phyloP scores from a whole-genome alignment of 2,888 invertebrate species.

The Deroplatys truncata region DNA sequence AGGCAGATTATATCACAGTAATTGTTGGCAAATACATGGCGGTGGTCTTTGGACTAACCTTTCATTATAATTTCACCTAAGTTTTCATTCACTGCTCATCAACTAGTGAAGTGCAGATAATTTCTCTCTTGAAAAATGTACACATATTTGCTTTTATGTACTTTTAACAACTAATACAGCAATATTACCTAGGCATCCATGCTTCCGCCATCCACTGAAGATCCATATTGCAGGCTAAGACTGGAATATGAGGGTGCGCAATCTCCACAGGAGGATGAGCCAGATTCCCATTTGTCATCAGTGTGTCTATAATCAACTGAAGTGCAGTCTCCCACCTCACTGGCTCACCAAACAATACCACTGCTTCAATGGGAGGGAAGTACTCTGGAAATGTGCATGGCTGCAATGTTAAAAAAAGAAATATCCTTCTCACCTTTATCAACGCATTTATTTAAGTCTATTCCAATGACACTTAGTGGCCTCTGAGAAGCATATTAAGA shows the following conservation, averaged over 20 bases:
- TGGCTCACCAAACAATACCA: conserved; percentile 62
- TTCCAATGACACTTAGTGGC: background rate
- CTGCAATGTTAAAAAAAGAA: conserved; percentile 31
- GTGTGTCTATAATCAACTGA: conserved; percentile 58
- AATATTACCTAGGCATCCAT: conserved; percentile 53
- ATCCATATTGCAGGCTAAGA: conserved; percentile 66
- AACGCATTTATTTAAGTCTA: too few species aligned
- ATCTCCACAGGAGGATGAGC: conserved; percentile 40
- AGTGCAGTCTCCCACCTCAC: conserved; percentile 61
- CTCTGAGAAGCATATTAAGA: too few species aligned
- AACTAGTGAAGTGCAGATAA: too few species aligned
- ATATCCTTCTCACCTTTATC: background rate
- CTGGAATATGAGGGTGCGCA: conserved; percentile 58
- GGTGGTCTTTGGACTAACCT: too few species aligned
- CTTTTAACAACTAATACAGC: too few species aligned
- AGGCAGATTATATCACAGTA: too few species aligned
- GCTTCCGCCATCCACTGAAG: conserved; percentile 63
- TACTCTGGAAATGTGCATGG: conserved; percentile 50
- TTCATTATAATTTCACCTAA: too few species aligned
- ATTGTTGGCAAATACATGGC: too few species aligned
- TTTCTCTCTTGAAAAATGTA: too few species aligned
- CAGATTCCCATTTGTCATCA: conserved; percentile 57
- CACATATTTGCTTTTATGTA: too few species aligned
- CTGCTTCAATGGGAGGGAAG: conserved; percentile 54
- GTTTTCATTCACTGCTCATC: too few species aligned